Percentiles rank a stretch among this genome's conserved stretches.
These are phyloP conservation scores for Oreochromis tanganicae DNA, from an alignment of 2,113 vertebrate species.

Conservation along the genomic window DNA sequence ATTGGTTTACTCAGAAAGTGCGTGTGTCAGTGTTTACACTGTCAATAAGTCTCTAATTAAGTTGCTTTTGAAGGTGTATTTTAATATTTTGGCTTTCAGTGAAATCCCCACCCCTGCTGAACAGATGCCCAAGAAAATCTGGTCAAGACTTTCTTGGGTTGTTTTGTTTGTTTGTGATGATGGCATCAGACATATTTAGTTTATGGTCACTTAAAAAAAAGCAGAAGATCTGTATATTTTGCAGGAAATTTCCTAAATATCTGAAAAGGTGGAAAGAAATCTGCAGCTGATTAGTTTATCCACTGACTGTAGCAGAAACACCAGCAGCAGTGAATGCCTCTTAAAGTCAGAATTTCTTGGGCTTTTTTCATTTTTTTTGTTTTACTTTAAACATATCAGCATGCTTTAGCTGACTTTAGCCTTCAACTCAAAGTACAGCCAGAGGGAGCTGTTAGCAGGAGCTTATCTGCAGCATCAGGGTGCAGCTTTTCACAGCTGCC, in stretches of 20 bases:
- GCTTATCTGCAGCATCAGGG: not conserved
- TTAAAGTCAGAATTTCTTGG: not conserved
- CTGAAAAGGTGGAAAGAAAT: not conserved
- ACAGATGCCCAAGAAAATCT: not conserved
- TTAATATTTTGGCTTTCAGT: not conserved
- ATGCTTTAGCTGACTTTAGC: not conserved
- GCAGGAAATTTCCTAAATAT: not conserved
- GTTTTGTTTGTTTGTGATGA: not conserved
- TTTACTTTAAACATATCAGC: not conserved
- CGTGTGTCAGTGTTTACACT: not conserved
- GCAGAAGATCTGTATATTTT: not conserved
- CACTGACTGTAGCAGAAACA: not conserved
- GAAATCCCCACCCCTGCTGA: fast-evolving
- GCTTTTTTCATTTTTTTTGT: not conserved
- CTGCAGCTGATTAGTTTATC: not conserved
- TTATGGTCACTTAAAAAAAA: not conserved
- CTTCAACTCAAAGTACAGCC: not conserved
- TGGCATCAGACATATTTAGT: not conserved
- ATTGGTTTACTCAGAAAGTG: not conserved
- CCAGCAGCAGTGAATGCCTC: not conserved
- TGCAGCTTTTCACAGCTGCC: not conserved
- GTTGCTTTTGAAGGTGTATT: not conserved
- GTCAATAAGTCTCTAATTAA: not conserved
- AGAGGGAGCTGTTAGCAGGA: not conserved
- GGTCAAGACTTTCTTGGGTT: not conserved